Conservation (phyloP, 1,140 invertebrate species). For the Psix sp. region DNA sequence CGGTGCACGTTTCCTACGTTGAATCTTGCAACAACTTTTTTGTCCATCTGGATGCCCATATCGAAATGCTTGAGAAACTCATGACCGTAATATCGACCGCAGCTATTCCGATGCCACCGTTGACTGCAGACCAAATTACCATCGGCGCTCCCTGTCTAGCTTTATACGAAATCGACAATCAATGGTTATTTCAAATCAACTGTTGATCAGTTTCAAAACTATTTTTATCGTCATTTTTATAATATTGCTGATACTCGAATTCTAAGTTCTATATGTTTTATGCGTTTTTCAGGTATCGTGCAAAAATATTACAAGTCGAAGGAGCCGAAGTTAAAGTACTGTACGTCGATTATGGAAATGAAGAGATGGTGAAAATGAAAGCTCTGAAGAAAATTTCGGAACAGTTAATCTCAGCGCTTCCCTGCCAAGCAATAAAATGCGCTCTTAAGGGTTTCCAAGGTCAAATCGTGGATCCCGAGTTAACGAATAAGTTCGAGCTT, state of each 20-base stretch:
- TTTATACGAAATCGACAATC: constrained; percentile 82
- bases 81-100: constrained; percentile 54
- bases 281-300: constrained; percentile 80
- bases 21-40: constrained; percentile 84
- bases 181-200: constrained; percentile 79
- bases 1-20: constrained; percentile 83
- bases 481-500: constrained; percentile 73
- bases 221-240: neutral
- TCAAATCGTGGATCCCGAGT: constrained; percentile 64
- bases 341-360: constrained; percentile 88
- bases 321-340: constrained; percentile 78
- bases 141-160: constrained; percentile 84
- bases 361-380: constrained; percentile 78
- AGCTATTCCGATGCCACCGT: constrained; percentile 69
- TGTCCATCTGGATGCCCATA: constrained; percentile 81
- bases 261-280: neutral
- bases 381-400: constrained; percentile 81
- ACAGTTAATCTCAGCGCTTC: constrained; percentile 80
- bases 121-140: constrained; percentile 74
- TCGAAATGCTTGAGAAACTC: constrained; percentile 75
- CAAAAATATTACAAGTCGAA: constrained; percentile 76
- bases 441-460: constrained; percentile 79
- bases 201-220: neutral
- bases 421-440: constrained; percentile 87
- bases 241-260: no score